phyloP scores from a whole-genome alignment of 2,113 vertebrate species.

The Phodopus roborovskii region DNA sequence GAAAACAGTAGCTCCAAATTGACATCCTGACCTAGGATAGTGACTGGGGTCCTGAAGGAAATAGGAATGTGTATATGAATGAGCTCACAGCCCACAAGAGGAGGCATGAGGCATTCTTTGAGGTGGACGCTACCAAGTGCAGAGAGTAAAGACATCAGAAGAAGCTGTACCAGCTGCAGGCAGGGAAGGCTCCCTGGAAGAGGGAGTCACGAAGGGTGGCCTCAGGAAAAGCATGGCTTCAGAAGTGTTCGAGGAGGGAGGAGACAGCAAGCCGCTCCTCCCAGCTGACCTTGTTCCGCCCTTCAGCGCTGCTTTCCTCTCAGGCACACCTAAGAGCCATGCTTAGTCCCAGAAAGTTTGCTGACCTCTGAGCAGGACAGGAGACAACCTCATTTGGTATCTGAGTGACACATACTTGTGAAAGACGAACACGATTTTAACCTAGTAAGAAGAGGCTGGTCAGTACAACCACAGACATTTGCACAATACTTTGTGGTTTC shows the following conservation, averaged over 20 bases:
- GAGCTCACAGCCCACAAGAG: background rate
- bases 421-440: constrained; percentile 75
- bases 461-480: constrained; percentile 63
- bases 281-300: background rate
- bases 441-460: constrained; percentile 36
- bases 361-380: constrained; percentile 7
- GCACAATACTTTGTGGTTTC: constrained; percentile 50
- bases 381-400: constrained; percentile 62
- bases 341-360: background rate
- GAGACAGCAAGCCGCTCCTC: background rate
- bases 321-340: background rate
- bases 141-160: background rate
- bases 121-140: background rate
- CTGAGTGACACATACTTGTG: constrained; percentile 70
- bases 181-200: background rate
- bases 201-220: background rate
- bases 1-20: background rate
- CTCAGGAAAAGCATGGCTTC: background rate
- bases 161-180: background rate
- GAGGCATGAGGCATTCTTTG: background rate
- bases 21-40: background rate
- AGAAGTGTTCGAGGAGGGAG: background rate
- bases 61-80: background rate
- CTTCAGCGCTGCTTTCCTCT: background rate
- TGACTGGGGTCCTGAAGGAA: background rate